Base-by-base conservation (phyloP, 37 sponge, comb jelly and placozoan genomes). In the Beroe forskalii region DNA sequence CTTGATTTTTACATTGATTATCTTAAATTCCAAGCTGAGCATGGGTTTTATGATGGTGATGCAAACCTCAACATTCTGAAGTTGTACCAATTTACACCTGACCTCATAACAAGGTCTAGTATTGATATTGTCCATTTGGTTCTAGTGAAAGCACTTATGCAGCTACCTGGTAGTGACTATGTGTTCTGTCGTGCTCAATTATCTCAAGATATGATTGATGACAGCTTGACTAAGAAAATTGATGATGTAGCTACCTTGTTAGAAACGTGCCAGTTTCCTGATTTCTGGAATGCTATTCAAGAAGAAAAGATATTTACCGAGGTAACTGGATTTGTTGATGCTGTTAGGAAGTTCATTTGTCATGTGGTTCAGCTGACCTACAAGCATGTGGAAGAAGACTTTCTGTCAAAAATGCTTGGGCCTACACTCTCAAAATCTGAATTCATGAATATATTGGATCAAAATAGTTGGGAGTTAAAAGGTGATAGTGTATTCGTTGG, bases 261-360 rank as follows among this genome's bases (percentile, higher is more conserved):
- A 48, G 86, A 80, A 23, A 80, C 86, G 27, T 80, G 86, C 86
- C 86, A 80, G 20, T 80, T 80, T 25, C 86, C 86, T n/a, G 86
- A 80, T 24, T 80, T 80, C 28, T 80, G 86, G 86, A 80, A 80
- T 80, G 86, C 35, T 1, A 80, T 80, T 9, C 86, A 80, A 25
- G 86, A 80, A 44, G 86, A 80, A 25, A 80, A 80, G 28, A 80
- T 80, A 23, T 80, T 80, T 27, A 23, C 76, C 1, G 55, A 41
- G 28, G 42, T 44, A 48, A 44, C 55, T n/a, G 86, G 86, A 4
- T 80, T 80, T 42, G 48, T 42, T 22, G 86, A 80, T 22, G 43
- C 48, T 23, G 86, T 38, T 28, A 12, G 86, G 28, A 41, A 43
- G 55, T 80, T 80, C 55, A 44, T 80, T 4, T 80, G 86, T 25